phyloP scores from a whole-genome alignment of 2,888 invertebrate species.

The Cybosia mesomella region DNA sequence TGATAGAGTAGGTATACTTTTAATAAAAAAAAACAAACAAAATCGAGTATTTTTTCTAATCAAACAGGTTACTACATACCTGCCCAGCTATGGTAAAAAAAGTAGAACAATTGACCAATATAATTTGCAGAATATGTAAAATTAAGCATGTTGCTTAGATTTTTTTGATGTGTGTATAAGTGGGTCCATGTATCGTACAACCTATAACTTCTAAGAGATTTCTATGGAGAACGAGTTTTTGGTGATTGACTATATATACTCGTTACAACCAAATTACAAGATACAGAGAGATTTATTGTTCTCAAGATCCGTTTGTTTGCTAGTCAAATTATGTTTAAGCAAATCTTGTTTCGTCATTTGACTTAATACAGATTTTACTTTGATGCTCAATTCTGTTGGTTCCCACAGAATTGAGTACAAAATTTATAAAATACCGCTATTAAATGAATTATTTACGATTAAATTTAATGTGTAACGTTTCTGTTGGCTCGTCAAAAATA shows the following conservation, averaged over 20 bases:
- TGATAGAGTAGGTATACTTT: too few species aligned
- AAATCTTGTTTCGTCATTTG: constrained; percentile 12
- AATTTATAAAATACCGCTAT: constrained; percentile 14
- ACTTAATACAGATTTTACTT: constrained; percentile 10
- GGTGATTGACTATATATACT: constrained; percentile 20
- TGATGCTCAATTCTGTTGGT: neutral
- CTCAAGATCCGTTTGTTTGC: constrained; percentile 3
- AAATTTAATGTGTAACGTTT: constrained; percentile 38
- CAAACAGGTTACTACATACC: too few species aligned
- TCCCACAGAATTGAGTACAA: neutral
- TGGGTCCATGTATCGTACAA: too few species aligned
- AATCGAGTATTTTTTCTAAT: too few species aligned
- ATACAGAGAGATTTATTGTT: neutral
- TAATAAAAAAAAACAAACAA: too few species aligned
- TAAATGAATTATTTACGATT: constrained; percentile 45
- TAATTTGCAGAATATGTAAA: too few species aligned
- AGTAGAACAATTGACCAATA: too few species aligned
- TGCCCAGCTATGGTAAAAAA: too few species aligned
- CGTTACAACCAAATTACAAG: neutral
- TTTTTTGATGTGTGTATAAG: constrained; percentile 33
- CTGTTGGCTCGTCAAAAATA: constrained; percentile 35
- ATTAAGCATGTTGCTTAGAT: too few species aligned
- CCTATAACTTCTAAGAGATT: constrained; percentile 39
- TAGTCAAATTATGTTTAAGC: constrained; percentile 7
- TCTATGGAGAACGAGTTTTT: constrained; percentile 17